Conservation (phyloP, 2,797 vertebrate species). For the Loris lydekkerianus region DNA sequence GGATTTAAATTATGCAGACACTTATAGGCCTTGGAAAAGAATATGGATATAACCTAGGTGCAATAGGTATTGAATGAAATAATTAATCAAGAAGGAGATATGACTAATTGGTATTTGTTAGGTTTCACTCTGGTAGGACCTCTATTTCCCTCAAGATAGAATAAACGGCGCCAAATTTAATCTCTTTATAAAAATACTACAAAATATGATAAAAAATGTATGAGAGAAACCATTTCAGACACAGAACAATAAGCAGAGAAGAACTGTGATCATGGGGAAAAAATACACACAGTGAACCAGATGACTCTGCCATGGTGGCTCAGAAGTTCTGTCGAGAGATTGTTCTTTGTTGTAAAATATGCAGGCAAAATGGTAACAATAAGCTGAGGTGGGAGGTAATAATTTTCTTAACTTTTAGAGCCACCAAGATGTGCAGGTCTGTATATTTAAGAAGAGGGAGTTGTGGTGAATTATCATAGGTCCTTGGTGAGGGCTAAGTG, state of each 20-base stretch:
- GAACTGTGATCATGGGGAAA: not conserved
- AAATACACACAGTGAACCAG: not conserved
- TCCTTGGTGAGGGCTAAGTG: not conserved
- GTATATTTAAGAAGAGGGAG: not conserved
- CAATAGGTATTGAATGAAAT: not conserved
- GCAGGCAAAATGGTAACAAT: not conserved
- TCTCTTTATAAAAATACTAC: not conserved
- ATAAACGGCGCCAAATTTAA: not conserved
- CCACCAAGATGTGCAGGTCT: not conserved
- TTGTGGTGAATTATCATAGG: not conserved
- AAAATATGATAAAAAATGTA: not conserved
- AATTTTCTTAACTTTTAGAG: not conserved
- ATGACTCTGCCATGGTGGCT: fast-evolving
- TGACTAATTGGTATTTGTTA: not conserved
- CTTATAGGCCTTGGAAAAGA: not conserved
- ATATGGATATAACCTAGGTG: not conserved
- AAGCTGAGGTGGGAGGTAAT: not conserved
- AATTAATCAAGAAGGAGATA: not conserved
- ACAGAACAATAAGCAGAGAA: not conserved
- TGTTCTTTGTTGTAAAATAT: not conserved
- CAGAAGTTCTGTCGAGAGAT: not conserved
- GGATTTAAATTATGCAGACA: not conserved
- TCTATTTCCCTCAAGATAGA: not conserved
- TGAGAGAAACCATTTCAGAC: not conserved
- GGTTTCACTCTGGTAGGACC: not conserved